Conservation (phyloP, 2,113 vertebrate genomes). For the Eira barbara region DNA sequence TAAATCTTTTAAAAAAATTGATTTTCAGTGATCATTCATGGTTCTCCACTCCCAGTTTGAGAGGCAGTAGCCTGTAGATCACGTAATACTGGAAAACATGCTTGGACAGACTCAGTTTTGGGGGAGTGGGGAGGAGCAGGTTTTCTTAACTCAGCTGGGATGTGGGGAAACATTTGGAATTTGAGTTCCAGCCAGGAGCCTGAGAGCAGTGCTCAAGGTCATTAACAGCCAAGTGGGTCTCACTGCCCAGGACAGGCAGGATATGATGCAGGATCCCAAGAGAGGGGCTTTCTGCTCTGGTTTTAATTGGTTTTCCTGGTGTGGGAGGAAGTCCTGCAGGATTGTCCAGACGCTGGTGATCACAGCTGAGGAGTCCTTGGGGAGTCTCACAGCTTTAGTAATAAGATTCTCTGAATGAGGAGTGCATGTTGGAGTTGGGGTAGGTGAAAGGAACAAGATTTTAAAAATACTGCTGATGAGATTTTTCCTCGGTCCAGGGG, state of each 20-base stretch:
- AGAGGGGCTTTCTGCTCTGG: not conserved
- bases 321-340: not conserved
- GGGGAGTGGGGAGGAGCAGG: rapidly evolving
- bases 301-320: not conserved
- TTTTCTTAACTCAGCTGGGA: not conserved
- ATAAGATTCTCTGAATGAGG: not conserved
- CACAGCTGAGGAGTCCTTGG: too few relatives aligned
- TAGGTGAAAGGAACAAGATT: not conserved
- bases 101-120: not conserved
- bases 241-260: not conserved
- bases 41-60: not conserved
- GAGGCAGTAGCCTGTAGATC: not conserved
- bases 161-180: not conserved
- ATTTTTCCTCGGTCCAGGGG: not conserved
- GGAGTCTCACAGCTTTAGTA: not conserved
- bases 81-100: rapidly evolving
- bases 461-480: not conserved
- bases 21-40: not conserved
- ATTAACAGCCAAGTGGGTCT: not conserved
- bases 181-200: not conserved
- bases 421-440: not conserved
- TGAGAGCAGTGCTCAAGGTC: not conserved
- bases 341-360: not conserved
- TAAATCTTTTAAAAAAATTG: not conserved
- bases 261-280: not conserved